A percentile compares a stretch with the other conserved stretches of the same genome.
Evolutionary conservation across 2,888 invertebrate species (phyloP).

Genomic region (Rotaria magnacalcarata): DNA sequence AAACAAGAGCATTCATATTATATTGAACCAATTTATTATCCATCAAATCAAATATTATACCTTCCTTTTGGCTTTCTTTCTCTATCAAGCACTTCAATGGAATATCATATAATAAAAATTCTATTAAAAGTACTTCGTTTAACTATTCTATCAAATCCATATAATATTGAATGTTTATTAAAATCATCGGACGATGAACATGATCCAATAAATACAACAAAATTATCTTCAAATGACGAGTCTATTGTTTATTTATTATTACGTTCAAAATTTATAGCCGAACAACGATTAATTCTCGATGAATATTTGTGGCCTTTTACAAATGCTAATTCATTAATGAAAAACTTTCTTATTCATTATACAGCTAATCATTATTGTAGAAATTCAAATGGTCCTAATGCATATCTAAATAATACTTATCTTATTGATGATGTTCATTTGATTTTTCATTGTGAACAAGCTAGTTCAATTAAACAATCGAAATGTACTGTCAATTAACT

Average conservation of each 20-base stretch:
- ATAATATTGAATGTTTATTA: neutral
- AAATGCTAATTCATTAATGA: neutral
- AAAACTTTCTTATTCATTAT: neutral
- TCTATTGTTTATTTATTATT: neutral
- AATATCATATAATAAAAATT: neutral
- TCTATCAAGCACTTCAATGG: neutral
- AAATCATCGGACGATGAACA: neutral
- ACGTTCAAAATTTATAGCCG: neutral
- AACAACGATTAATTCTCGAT: neutral
- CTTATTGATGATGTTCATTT: neutral
- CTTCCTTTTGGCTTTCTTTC: neutral
- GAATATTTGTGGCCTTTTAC: slow-evolving; percentile 5
- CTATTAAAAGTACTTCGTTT: neutral
- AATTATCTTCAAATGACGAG: neutral
- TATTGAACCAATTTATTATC: slow-evolving; percentile 7
- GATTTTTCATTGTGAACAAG: neutral
- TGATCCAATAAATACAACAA: neutral
- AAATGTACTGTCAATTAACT: neutral
- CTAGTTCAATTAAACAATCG: neutral
- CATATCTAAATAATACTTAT: neutral
- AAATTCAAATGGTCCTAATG: neutral
- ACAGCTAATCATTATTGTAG: neutral
- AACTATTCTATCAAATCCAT: neutral
- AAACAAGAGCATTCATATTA: neutral
- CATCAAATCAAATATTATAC: neutral